These are phyloP conservation scores for Cephus nigrinus DNA, from an alignment of 2,888 invertebrate genomes.

Conservation along the genomic window DNA sequence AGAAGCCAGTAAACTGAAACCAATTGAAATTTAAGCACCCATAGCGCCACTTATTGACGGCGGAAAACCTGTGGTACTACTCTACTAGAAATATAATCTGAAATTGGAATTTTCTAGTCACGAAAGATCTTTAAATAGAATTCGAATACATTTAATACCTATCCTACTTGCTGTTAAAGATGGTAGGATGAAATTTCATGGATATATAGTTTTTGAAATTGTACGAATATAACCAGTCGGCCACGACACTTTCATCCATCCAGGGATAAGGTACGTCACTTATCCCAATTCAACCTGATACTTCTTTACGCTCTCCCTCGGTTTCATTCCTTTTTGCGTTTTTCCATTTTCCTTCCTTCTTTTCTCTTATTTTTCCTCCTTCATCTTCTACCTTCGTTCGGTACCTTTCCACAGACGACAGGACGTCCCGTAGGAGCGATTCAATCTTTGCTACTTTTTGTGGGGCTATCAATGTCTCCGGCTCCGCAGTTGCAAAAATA, in stretches of 20 bases:
- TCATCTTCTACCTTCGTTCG: slow-evolving; percentile 17
- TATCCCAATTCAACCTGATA: slow-evolving; percentile 26
- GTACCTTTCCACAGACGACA: slow-evolving; percentile 4
- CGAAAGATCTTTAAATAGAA: not conserved
- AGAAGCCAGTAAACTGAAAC: slow-evolving; percentile 18
- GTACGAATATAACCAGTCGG: not conserved
- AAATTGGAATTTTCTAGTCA: not conserved
- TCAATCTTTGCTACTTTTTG: slow-evolving; percentile 47
- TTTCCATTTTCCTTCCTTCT: slow-evolving; percentile 35
- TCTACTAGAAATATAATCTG: not conserved
- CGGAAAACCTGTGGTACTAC: not conserved
- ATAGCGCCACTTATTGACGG: not conserved
- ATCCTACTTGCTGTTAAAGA: not conserved
- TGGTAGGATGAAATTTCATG: not conserved
- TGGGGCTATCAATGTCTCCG: slow-evolving; percentile 36
- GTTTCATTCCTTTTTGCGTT: slow-evolving; percentile 6
- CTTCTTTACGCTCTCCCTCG: not conserved
- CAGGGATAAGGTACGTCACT: slow-evolving; percentile 18
- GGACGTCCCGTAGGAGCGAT: slow-evolving; percentile 45
- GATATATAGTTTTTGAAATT: not conserved
- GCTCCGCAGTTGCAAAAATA: slow-evolving; percentile 19
- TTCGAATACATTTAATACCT: not conserved
- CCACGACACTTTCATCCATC: not conserved
- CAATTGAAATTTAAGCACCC: slow-evolving; percentile 30
- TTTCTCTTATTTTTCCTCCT: slow-evolving; percentile 15